Base-by-base conservation (phyloP, 1,140 invertebrate species). In the Tetramorium parvispinum region DNA sequence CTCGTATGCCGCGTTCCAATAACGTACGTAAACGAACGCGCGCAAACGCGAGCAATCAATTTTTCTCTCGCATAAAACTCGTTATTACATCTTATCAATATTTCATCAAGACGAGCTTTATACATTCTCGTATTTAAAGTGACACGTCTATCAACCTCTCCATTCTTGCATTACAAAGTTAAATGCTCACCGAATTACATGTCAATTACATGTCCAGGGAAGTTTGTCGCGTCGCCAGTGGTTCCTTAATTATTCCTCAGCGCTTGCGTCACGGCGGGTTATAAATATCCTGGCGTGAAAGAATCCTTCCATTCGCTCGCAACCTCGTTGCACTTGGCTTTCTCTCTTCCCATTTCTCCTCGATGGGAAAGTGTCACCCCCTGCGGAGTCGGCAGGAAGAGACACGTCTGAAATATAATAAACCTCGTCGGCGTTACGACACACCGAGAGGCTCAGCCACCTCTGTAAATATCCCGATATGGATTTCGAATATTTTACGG, bases 401-500 rank as follows among this genome's bases (percentile, higher is more conserved):
- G 88, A 79, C 89, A 77, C 75, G 88, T 87, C 89, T 90, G 68
- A 90, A 90, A 90, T 90, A 90, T 90, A 87, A 90, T 90, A 90
- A 90, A 90, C 81, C 88, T 81, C 70, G 76, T 57, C 68, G 73
- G 77, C 75, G 85, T 81, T 70, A 81, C 88, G 68, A 78, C 79
- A 89, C 87, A 49, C 18, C 76, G 85, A 68, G 65, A 68, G 65
- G 65, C 76, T 89, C 83, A 70, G 68, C 63, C 88, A 73, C 57
- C 88, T 88, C 81, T 87, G 88, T 90, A 90, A 90, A 90, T 89
- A 90, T 82, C 61, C 85, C 49, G 70, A 89, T 89, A 90, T 90
- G 88, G 88, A 90, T 90, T 90, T 90, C 89, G 89, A 90, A 90
- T 89, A 90, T 90, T 89, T 90, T 87, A 90, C 76, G 57, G 75